Conservation (phyloP, 2,113 vertebrate genomes). For the Antigone vipio region DNA sequence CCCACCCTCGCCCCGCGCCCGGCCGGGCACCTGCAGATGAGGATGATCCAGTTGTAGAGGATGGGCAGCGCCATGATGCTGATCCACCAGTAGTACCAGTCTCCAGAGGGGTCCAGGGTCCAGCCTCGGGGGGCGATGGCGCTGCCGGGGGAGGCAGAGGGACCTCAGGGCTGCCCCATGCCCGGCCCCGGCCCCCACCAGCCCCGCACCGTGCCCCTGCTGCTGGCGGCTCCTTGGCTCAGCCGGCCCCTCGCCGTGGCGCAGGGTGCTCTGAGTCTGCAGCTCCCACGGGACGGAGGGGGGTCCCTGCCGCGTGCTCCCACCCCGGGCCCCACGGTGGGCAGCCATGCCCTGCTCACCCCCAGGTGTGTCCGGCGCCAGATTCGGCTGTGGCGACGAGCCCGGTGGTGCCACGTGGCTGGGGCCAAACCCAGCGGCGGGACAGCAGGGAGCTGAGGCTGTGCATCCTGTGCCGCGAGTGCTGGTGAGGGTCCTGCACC, state of each 20-base stretch:
- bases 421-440: neutral
- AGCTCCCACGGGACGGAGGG: rapidly evolving
- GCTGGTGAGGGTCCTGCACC: neutral
- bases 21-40: conserved; percentile 82
- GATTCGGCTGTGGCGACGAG: neutral
- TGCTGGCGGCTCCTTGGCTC: rapidly evolving
- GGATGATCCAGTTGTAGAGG: conserved; percentile 87
- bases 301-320: neutral
- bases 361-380: neutral
- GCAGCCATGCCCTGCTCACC: neutral
- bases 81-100: conserved; percentile 87
- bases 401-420: rapidly evolving
- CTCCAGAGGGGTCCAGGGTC: conserved; percentile 83
- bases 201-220: neutral
- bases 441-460: neutral
- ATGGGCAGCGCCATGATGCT: conserved; percentile 83
- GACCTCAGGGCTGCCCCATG: too few relatives aligned
- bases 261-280: rapidly evolving
- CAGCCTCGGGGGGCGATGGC: rapidly evolving
- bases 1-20: neutral
- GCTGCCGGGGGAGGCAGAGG: neutral
- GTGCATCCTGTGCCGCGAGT: rapidly evolving
- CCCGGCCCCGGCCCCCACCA: neutral
- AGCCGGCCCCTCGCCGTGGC: neutral
- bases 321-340: rapidly evolving